phyloP scores from a whole-genome alignment of 1,140 invertebrate species.

The Monomorium pharaonis region DNA sequence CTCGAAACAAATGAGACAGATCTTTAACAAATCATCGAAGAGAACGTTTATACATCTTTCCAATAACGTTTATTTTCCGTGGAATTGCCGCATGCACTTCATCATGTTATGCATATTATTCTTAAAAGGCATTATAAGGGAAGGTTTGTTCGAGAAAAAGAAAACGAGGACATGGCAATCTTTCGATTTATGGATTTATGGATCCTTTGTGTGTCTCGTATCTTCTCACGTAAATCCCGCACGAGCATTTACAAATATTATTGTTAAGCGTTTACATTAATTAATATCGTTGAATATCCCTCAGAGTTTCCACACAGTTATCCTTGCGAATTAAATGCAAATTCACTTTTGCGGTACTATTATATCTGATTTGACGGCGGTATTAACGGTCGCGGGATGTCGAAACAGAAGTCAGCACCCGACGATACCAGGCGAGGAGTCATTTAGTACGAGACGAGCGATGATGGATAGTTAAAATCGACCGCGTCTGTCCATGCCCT shows the following conservation, averaged over 20 bases:
- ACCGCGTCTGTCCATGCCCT: constrained; percentile 38
- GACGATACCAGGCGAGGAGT: constrained; percentile 51
- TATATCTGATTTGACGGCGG: constrained; percentile 19
- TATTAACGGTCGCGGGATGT: constrained; percentile 31
- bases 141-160: neutral
- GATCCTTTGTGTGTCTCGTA: neutral
- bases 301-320: neutral
- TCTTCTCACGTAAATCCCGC: neutral
- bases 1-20: neutral
- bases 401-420: constrained; percentile 46
- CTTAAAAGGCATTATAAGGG: neutral
- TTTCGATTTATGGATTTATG: neutral
- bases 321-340: neutral
- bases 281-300: neutral
- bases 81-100: too few species aligned
- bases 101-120: neutral
- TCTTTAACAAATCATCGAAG: neutral
- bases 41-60: neutral
- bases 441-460: constrained; percentile 61
- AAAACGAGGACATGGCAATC: neutral
- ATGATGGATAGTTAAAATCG: constrained; percentile 80
- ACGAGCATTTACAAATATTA: neutral
- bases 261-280: neutral
- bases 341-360: neutral
- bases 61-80: neutral